Conservation (phyloP, 1,140 invertebrate species). For the Heliothis subflexa region DNA sequence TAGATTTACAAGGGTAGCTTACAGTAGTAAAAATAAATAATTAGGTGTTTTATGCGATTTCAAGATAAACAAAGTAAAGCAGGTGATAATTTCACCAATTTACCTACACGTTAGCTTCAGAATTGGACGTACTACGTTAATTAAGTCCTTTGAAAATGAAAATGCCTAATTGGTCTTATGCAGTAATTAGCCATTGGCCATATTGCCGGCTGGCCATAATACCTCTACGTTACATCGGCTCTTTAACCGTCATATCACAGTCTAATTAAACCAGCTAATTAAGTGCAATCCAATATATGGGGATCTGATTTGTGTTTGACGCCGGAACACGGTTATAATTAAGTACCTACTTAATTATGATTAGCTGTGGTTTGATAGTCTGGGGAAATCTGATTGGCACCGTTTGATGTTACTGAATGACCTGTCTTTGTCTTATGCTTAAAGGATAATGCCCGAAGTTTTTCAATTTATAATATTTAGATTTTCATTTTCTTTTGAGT, state of each 20-base stretch:
- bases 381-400: conserved; percentile 2
- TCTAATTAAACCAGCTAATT: conserved; percentile 59
- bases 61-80: not conserved
- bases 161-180: not conserved
- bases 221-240: not conserved
- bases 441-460: too few species aligned
- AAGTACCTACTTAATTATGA: conserved; percentile 26
- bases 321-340: conserved; percentile 28
- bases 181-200: too few species aligned
- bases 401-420: not conserved
- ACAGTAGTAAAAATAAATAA: too few species aligned
- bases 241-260: conserved; percentile 48
- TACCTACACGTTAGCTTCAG: not conserved
- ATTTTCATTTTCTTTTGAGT: too few species aligned
- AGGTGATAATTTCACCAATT: not conserved
- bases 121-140: conserved; percentile 4
- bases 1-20: too few species aligned
- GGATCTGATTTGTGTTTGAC: conserved; percentile 49
- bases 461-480: too few species aligned
- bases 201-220: not conserved
- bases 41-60: too few species aligned
- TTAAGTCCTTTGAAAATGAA: not conserved
- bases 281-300: conserved; percentile 43
- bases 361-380: conserved; percentile 17
- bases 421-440: too few species aligned